These are phyloP conservation scores for Halcyon leucocephala DNA, from an alignment of 2,797 vertebrate species.

Conservation along the genomic window DNA sequence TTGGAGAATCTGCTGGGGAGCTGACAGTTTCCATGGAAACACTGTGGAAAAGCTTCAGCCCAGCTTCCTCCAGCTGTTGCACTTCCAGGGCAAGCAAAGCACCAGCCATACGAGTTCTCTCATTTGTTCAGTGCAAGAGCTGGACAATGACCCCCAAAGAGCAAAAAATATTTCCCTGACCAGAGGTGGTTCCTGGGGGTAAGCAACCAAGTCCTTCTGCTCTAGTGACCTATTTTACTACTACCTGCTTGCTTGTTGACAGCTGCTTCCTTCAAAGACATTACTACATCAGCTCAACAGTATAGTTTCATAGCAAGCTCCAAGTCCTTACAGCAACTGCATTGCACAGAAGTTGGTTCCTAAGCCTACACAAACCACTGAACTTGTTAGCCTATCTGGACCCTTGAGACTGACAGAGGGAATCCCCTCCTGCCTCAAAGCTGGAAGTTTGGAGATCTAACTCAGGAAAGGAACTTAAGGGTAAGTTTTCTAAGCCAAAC, in stretches of 20 bases:
- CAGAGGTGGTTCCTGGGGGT: no score
- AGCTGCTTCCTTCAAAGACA: not conserved
- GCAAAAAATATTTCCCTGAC: not conserved
- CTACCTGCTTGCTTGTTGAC: not conserved
- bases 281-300: not conserved
- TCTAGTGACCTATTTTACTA: rapidly evolving
- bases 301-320: not conserved
- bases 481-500: not conserved
- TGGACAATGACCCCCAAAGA: not conserved
- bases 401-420: not conserved
- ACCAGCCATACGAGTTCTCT: not conserved
- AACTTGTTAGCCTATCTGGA: not conserved
- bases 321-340: not conserved
- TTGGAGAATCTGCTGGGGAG: slow-evolving; percentile 13
- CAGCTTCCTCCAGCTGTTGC: not conserved
- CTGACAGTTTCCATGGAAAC: slow-evolving; percentile 46
- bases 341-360: not conserved
- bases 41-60: not conserved
- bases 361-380: not conserved
- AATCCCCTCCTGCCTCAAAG: not conserved
- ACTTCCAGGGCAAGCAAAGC: not conserved
- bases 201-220: not conserved
- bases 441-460: not conserved
- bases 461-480: not conserved
- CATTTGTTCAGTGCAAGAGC: not conserved